These are phyloP conservation scores for Sardina pilchardus DNA, from an alignment of 2,113 vertebrate genomes.

Conservation along the genomic window DNA sequence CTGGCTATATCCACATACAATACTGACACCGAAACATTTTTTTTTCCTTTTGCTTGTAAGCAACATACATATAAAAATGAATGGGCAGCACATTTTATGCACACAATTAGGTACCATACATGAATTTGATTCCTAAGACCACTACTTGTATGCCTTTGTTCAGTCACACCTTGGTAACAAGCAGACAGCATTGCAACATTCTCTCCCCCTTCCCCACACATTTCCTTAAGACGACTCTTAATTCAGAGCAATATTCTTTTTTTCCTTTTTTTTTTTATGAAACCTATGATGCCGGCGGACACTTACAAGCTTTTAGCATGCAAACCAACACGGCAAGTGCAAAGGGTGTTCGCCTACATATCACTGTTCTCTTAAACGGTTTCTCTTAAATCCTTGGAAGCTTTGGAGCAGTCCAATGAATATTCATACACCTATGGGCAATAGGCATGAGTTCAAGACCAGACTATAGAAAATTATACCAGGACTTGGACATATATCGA, in stretches of 20 bases:
- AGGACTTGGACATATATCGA: background rate
- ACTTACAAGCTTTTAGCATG: conserved; percentile 16
- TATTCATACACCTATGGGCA: background rate
- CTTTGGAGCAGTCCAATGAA: background rate
- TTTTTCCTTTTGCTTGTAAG: conserved; percentile 2
- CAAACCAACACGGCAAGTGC: conserved; percentile 21
- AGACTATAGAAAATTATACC: background rate
- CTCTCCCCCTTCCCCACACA: background rate
- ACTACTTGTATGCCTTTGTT: conserved; percentile 1
- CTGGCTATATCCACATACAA: conserved; percentile 18
- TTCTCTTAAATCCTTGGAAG: background rate
- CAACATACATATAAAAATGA: conserved; percentile 18
- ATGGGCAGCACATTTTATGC: conserved; percentile 8
- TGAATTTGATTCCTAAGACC: background rate
- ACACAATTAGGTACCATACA: conserved; percentile 14
- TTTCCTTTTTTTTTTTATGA: background rate
- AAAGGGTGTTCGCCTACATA: background rate
- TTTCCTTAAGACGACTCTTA: conserved; percentile 5
- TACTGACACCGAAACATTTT: conserved; percentile 9
- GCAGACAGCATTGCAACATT: conserved; percentile 11
- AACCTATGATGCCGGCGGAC: conserved; percentile 13
- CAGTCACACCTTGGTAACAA: background rate
- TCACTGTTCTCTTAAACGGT: conserved; percentile 5
- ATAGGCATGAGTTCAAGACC: background rate
- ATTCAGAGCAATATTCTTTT: background rate